Conservation (phyloP, 2,113 vertebrate genomes). For the Caranx ignobilis region DNA sequence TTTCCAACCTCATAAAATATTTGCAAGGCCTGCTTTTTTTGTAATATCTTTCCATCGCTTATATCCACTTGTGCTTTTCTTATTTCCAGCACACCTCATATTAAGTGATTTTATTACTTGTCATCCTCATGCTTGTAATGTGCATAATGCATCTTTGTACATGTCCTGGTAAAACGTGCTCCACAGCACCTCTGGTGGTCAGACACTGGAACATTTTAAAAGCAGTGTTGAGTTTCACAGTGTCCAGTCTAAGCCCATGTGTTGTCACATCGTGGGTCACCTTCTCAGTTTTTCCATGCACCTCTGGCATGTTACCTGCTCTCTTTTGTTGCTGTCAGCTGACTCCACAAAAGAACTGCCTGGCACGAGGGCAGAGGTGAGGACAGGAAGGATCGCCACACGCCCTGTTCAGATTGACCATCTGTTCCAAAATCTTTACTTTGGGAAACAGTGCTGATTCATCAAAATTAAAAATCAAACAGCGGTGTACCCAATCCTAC, state of each 20-base stretch:
- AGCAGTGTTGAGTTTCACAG: neutral
- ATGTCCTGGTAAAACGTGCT: neutral
- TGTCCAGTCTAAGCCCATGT: neutral
- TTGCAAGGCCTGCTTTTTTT: neutral
- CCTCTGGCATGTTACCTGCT: conserved; percentile 3
- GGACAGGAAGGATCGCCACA: neutral
- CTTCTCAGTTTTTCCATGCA: conserved; percentile 52
- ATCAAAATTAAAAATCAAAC: conserved; percentile 31
- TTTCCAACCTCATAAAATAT: conserved; percentile 37
- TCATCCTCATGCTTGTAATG: neutral
- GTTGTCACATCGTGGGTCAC: conserved; percentile 8
- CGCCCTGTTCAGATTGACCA: conserved; percentile 51
- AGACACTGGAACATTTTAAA: neutral
- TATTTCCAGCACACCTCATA: neutral
- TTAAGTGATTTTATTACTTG: neutral
- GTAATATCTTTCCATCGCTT: neutral
- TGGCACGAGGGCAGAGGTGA: conserved; percentile 44
- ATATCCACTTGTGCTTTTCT: conserved; percentile 6
- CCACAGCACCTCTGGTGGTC: neutral
- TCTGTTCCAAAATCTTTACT: conserved; percentile 51
- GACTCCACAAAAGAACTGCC: conserved; percentile 13
- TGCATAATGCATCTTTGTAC: neutral
- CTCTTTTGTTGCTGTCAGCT: conserved; percentile 20
- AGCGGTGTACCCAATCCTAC: neutral
- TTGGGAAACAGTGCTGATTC: conserved; percentile 2